phyloP scores from a whole-genome alignment of 2,797 vertebrate species.

The Lacerta agilis region DNA sequence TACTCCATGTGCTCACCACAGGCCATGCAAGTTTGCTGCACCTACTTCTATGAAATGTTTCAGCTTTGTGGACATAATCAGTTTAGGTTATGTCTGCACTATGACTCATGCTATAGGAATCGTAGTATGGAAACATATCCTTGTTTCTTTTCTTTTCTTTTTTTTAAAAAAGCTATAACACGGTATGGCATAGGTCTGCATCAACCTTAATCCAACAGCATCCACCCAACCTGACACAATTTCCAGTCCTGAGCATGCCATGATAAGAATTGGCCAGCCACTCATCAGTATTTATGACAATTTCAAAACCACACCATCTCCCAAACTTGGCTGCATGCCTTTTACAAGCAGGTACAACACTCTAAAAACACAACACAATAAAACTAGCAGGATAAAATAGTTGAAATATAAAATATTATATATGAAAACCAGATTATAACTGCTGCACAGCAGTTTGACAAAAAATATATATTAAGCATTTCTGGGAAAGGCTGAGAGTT shows the following conservation, averaged over 20 bases:
- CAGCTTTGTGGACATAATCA: neutral
- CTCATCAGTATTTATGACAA: neutral
- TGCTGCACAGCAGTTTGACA: neutral
- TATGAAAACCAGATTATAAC: constrained; percentile 11
- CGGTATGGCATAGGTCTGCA: neutral
- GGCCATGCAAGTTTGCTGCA: neutral
- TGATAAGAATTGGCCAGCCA: neutral
- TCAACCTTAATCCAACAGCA: neutral
- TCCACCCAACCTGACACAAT: neutral
- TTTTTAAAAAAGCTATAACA: neutral
- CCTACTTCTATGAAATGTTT: neutral
- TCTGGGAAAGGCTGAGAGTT: neutral
- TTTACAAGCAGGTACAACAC: constrained; percentile 3
- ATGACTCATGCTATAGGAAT: neutral
- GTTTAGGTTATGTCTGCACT: neutral
- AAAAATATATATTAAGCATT: neutral
- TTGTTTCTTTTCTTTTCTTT: neutral
- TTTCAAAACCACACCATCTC: constrained; percentile 10
- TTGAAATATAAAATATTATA: neutral
- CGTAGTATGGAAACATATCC: neutral
- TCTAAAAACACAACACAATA: constrained; percentile 3
- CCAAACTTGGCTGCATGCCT: neutral
- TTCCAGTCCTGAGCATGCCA: neutral
- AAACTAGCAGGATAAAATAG: neutral
- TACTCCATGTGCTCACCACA: neutral